Evolutionary conservation across 2,888 invertebrate genomes (phyloP).

Genomic region (Melinaea marsaeus): DNA sequence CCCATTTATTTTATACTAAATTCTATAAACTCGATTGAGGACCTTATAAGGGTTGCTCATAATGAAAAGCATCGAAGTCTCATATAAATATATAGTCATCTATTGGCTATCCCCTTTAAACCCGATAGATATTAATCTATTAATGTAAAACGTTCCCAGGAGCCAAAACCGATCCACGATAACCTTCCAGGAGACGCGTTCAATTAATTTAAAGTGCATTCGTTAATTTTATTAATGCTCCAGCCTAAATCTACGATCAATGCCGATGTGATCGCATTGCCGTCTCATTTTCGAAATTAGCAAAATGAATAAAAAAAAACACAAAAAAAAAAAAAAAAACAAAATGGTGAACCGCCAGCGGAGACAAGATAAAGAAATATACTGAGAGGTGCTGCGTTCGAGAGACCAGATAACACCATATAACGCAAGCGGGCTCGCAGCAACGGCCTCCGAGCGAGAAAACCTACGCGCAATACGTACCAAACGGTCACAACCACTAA

Average conservation of each 20-base stretch:
- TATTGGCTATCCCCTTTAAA: not conserved
- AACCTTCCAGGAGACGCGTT: conserved; percentile 62
- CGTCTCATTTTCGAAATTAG: conserved; percentile 78
- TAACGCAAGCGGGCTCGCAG: conserved; percentile 69
- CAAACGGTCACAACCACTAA: conserved; percentile 20
- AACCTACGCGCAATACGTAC: conserved; percentile 34
- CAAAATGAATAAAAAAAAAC: conserved; percentile 62
- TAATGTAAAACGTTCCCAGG: conserved; percentile 36
- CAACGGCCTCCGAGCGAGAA: conserved; percentile 69
- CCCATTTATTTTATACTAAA: too few species aligned
- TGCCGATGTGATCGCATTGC: conserved; percentile 66
- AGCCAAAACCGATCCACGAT: conserved; percentile 59
- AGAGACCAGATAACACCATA: conserved; percentile 76
- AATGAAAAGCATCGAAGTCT: not conserved
- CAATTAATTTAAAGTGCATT: conserved; percentile 75
- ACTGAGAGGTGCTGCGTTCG: conserved; percentile 76
- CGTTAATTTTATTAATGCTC: conserved; percentile 76
- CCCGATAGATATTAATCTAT: conserved; percentile 22
- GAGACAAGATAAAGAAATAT: conserved; percentile 78
- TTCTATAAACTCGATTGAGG: too few species aligned
- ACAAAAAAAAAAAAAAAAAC: conserved; percentile 36
- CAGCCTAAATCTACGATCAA: conserved; percentile 71
- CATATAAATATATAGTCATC: not conserved
- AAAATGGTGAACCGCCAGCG: conserved; percentile 66
- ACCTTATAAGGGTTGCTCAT: not conserved